A percentile compares a stretch with the other conserved stretches of the same genome.
phyloP scores from a whole-genome alignment of 2,888 invertebrate species.

The Micoletzkya japonica region DNA sequence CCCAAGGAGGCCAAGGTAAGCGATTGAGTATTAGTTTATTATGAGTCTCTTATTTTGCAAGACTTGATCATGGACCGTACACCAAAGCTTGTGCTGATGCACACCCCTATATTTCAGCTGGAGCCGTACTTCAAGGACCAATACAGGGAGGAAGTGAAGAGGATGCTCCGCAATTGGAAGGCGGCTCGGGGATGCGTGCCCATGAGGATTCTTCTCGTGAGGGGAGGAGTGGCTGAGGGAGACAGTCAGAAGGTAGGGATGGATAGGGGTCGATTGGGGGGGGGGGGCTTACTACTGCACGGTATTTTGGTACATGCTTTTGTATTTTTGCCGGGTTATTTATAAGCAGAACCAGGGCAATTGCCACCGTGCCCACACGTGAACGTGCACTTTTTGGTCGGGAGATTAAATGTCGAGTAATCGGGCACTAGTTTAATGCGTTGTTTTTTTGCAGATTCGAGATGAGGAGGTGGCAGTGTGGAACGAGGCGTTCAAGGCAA shows the following conservation, averaged over 20 bases:
- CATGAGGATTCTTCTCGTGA: neutral
- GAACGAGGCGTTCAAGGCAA: constrained; percentile 4
- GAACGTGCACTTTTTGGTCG: too few species aligned
- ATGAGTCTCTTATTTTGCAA: neutral
- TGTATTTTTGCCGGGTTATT: neutral
- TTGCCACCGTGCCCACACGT: too few species aligned
- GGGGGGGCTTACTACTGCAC: neutral
- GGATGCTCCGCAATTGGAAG: neutral
- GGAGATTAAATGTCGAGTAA: neutral
- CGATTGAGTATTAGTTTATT: neutral
- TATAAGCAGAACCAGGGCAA: neutral
- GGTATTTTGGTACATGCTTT: neutral
- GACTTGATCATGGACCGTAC: neutral
- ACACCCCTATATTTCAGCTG: too few species aligned
- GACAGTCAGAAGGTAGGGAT: constrained; percentile 2
- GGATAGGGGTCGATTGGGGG: neutral
- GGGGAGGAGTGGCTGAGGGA: constrained; percentile 23
- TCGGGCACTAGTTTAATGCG: neutral
- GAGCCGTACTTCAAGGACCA: neutral
- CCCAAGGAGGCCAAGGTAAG: constrained; percentile 12
- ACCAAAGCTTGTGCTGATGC: too few species aligned
- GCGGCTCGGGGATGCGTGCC: neutral
- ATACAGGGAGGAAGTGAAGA: constrained; percentile 2
- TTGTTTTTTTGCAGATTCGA: constrained; percentile 7
- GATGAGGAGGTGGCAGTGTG: constrained; percentile 12